Evolutionary conservation across 2,113 vertebrate species (phyloP), one percentile per base, ranked within the genome.

Genomic region (Notarius quadriscutis): DNA sequence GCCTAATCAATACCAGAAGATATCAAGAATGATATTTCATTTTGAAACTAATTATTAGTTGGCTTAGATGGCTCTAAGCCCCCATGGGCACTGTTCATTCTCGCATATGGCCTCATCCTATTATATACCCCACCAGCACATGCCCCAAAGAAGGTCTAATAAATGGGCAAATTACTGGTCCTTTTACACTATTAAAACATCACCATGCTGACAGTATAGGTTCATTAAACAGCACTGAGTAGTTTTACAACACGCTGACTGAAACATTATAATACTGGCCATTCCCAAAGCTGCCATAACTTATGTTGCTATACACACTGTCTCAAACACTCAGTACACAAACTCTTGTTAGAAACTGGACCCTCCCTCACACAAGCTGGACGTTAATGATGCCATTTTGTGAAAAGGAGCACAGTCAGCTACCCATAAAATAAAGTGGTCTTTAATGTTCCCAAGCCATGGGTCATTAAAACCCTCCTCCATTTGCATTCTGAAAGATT

Each of bases 1-100:
- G 87, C 77, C 75, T 91, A 93, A 94, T 93, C 89, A 90, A 81
- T 90, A 92, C 87, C 92, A 93, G 89, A 88, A 83, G 87, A 20
- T 17, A 7, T 41, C 75, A 87, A 65, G 87, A 81, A 85, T 79
- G 84, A 69, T 79, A 81, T 87, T 90, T 88, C 84, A 57, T 90
- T 87, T 82, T 65, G 65, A 88, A 62, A 87, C 30, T 85, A 90
- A 14, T 84, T 91, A 92, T 90, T 88, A 51, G 91, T 90, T 89
- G 88, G 86, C 88, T 87, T 81, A 84, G 85, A 90, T 90, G 67
- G 62, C 57, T 83, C 82, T 53, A 34, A 67, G 50, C 89, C 48
- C 63, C n/a, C 41, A 74, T 18, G 86, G 50, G 48, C 81, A 88
- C 2, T 22, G 18, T 22, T 81, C 55, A 10, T 80, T 50, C 60